Percentiles rank a stretch among this genome's conserved stretches.
Evolutionary conservation across 35 echinoderm and acorn worm species (phyloP).

Genomic region (Heliocidaris erythrogramma): DNA sequence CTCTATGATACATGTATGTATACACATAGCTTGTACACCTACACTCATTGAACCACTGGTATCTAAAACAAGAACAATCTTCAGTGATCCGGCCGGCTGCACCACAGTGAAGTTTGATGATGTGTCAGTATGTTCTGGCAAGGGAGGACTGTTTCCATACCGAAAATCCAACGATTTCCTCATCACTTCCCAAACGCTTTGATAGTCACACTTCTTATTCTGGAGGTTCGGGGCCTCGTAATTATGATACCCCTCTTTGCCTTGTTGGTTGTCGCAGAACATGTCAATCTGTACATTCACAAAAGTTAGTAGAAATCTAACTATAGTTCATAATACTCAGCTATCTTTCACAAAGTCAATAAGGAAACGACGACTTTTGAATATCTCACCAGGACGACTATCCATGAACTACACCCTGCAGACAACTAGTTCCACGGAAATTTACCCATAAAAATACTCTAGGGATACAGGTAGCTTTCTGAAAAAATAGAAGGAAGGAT

Average conservation of each 20-base stretch:
- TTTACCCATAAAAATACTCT: too few species aligned
- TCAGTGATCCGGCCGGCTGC: neutral
- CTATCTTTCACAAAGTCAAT: too few species aligned
- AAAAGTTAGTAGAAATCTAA: too few species aligned
- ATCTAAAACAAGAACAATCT: conserved; percentile 12
- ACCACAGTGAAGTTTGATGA: neutral
- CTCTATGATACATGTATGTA: too few species aligned
- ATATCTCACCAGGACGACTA: too few species aligned
- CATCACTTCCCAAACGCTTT: conserved; percentile 6
- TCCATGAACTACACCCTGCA: too few species aligned
- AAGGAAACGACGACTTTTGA: too few species aligned
- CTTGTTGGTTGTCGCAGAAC: neutral
- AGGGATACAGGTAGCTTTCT: too few species aligned
- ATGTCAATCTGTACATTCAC: neutral
- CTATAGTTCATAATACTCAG: too few species aligned
- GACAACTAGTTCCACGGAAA: too few species aligned
- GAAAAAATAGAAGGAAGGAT: too few species aligned
- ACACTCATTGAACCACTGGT: neutral
- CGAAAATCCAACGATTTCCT: neutral
- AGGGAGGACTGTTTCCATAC: neutral
- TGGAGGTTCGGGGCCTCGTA: neutral
- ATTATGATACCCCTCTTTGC: neutral
- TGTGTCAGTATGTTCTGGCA: neutral
- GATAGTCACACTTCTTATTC: neutral
- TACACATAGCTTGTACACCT: neutral